These are phyloP conservation scores for Drosophila carrolli DNA, from an alignment of 1,140 invertebrate species.

Conservation along the genomic window DNA sequence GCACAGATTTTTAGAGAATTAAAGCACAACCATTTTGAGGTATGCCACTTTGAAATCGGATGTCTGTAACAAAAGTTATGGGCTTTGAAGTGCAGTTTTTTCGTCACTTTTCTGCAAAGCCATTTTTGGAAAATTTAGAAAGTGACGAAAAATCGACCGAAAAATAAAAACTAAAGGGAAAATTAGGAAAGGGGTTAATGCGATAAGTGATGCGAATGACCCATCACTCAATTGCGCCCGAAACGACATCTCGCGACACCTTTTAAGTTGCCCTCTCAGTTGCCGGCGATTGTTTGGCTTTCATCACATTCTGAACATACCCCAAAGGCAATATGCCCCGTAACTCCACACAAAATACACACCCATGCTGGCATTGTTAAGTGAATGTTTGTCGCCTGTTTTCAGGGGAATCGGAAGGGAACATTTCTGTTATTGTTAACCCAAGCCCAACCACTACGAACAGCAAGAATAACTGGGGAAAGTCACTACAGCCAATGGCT, in stretches of 20 bases:
- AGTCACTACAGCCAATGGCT: conserved; percentile 50
- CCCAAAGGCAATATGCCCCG: conserved; percentile 2
- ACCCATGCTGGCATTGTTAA: conserved; percentile 30
- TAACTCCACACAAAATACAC: background rate
- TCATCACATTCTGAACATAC: conserved; percentile 26
- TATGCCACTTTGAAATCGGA: too few relatives aligned
- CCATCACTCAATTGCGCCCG: conserved; percentile 11
- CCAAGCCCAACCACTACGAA: conserved; percentile 34
- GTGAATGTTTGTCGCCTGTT: conserved; percentile 49
- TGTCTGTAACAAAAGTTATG: too few relatives aligned
- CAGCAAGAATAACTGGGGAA: conserved; percentile 4
- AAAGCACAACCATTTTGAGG: too few relatives aligned
- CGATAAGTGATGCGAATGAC: conserved; percentile 9
- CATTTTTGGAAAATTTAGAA: too few relatives aligned
- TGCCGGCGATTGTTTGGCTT: conserved; percentile 31
- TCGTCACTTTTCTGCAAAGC: too few relatives aligned
- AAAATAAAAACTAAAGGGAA: too few relatives aligned
- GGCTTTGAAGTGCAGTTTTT: too few relatives aligned
- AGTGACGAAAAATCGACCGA: too few relatives aligned
- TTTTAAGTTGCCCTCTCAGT: conserved; percentile 16
- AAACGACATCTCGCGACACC: conserved; percentile 25
- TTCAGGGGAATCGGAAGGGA: background rate
- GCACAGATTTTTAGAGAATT: too few relatives aligned
- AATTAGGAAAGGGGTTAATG: conserved; percentile 1
- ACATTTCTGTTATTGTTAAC: conserved; percentile 44